Percentiles rank a stretch among this genome's conserved stretches.
Conservation (phyloP, 2,797 vertebrate genomes). For the Thunnus albacares region DNA sequence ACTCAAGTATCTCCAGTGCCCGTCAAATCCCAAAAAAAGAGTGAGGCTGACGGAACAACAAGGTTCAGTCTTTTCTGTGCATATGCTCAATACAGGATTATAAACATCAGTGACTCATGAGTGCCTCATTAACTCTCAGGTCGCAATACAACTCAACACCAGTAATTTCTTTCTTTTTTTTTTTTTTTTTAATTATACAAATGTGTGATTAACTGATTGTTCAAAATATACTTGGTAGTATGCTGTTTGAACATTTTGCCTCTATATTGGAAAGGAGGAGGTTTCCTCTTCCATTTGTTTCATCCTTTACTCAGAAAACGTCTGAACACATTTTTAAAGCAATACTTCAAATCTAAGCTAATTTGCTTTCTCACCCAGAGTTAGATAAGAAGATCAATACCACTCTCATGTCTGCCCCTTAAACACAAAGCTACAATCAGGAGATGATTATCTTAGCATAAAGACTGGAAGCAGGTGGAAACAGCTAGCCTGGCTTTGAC, state of each 20-base stretch:
- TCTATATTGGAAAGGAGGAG: not conserved
- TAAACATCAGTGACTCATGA: not conserved
- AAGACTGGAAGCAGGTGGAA: too few relatives aligned
- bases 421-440: too few relatives aligned
- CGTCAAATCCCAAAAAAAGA: conserved; percentile 21
- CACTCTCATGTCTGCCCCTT: not conserved
- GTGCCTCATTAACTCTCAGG: not conserved
- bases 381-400: not conserved
- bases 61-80: not conserved
- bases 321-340: not conserved
- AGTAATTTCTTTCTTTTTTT: not conserved
- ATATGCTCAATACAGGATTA: not conserved
- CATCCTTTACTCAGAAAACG: not conserved
- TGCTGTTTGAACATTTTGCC: not conserved
- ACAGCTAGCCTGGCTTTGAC: too few relatives aligned
- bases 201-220: not conserved
- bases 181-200: not conserved
- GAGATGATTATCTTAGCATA: too few relatives aligned
- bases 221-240: not conserved
- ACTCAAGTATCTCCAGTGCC: conserved; percentile 23
- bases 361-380: not conserved
- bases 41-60: not conserved
- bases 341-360: not conserved
- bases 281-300: not conserved
- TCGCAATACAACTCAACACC: not conserved